Evolutionary conservation across 1,140 invertebrate genomes (phyloP).

Genomic region (Periplaneta americana): DNA sequence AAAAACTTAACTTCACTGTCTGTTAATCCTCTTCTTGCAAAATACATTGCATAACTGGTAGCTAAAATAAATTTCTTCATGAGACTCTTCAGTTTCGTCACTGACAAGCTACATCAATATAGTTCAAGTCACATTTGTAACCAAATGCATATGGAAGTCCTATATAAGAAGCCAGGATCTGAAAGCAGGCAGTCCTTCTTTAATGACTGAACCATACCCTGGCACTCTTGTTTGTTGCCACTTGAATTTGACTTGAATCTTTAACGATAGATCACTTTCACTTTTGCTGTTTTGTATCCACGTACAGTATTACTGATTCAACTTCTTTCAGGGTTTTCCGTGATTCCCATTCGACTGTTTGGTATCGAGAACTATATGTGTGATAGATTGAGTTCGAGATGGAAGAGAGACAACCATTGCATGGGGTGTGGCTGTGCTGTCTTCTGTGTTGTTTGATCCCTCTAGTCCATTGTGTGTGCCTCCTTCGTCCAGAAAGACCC

Average conservation of each 20-base stretch:
- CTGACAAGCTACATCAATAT: no score
- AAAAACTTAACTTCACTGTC: no score
- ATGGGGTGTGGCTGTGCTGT: slow-evolving; percentile 21
- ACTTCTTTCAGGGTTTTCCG: background rate
- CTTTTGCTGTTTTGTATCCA: background rate
- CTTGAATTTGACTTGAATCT: background rate
- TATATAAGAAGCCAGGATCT: no score
- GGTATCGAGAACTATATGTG: slow-evolving; percentile 24
- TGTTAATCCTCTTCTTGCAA: no score
- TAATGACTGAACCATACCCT: no score
- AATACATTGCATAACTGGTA: no score
- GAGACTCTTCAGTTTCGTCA: no score
- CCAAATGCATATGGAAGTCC: no score
- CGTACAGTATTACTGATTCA: background rate
- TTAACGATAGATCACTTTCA: background rate
- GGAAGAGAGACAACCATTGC: slow-evolving; percentile 27
- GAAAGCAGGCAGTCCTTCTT: no score
- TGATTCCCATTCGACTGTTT: background rate
- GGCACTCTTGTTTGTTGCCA: no score
- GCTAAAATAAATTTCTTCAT: no score
- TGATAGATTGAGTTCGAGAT: slow-evolving; percentile 24
- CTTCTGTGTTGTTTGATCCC: slow-evolving; percentile 8
- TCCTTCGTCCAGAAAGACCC: slow-evolving; percentile 26
- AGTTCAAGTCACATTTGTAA: no score
- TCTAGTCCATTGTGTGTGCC: slow-evolving; percentile 20